Conservation (phyloP, 2,113 vertebrate species). For the Pituophis catenifer region DNA sequence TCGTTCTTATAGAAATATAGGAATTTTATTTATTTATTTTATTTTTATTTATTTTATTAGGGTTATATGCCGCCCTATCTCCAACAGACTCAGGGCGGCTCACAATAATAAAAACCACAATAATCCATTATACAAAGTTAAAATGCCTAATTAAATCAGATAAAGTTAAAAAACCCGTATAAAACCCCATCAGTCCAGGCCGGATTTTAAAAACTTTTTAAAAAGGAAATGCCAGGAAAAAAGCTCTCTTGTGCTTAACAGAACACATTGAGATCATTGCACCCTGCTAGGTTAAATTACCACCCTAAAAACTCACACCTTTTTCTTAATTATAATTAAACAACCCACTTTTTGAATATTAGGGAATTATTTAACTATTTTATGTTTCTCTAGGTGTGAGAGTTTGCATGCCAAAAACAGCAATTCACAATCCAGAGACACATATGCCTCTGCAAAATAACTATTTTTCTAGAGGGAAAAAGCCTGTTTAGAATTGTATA, state of each 20-base stretch:
- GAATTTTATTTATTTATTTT: too few relatives aligned
- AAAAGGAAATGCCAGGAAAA: neutral
- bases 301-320: neutral
- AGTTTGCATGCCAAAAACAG: neutral
- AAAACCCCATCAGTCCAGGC: too few relatives aligned
- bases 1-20: neutral
- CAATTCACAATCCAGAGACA: neutral
- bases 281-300: neutral
- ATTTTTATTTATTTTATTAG: too few relatives aligned
- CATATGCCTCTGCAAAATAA: neutral
- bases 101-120: too few relatives aligned
- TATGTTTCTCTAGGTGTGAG: neutral
- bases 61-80: too few relatives aligned
- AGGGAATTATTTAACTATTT: neutral
- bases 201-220: neutral
- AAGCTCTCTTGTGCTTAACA: neutral
- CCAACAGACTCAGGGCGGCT: too few relatives aligned
- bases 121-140: too few relatives aligned
- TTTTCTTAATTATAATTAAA: neutral
- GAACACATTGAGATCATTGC: neutral
- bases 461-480: neutral
- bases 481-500: neutral
- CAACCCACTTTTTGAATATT: neutral
- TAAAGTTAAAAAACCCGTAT: too few relatives aligned
- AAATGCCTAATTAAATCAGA: too few relatives aligned